Evolutionary conservation across 2,888 invertebrate genomes (phyloP).

Genomic region (Drosophila neonasuta): DNA sequence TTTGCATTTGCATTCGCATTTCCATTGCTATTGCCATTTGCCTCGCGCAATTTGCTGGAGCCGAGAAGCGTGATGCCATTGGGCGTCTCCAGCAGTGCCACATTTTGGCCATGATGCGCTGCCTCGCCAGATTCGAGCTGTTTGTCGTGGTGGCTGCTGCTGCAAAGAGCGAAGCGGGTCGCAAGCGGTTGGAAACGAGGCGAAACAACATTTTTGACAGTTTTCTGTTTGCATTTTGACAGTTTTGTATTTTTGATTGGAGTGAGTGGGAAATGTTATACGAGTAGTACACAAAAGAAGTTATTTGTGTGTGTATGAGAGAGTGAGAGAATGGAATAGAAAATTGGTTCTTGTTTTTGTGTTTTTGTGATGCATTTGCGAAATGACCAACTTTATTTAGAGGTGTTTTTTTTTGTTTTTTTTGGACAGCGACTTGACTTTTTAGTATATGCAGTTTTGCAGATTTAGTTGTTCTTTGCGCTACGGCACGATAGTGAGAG

Average conservation of each 20-base stretch:
- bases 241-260: constrained; percentile 28
- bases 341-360: constrained; percentile 16
- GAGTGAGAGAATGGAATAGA: constrained; percentile 28
- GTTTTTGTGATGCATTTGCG: constrained; percentile 68
- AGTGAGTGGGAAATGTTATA: constrained; percentile 26
- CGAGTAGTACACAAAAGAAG: constrained; percentile 57
- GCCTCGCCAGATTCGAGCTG: constrained; percentile 61
- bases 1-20: constrained; percentile 48
- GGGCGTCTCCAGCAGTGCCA: constrained; percentile 80
- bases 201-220: constrained; percentile 31
- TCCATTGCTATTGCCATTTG: constrained; percentile 35
- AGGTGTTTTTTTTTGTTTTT: constrained; percentile 1
- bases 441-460: constrained; percentile 66
- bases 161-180: constrained; percentile 23
- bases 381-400: constrained; percentile 55
- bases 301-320: constrained; percentile 29
- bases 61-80: constrained; percentile 80
- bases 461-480: constrained; percentile 53
- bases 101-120: constrained; percentile 77
- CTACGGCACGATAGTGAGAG: constrained; percentile 47
- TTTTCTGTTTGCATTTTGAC: constrained; percentile 41
- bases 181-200: constrained; percentile 7
- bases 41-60: constrained; percentile 60
- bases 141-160: constrained; percentile 48
- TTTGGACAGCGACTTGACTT: constrained; percentile 59